A percentile compares a stretch with the other conserved stretches of the same genome.
These are phyloP conservation scores for Podargus strigoides DNA, from an alignment of 2,797 vertebrate genomes.

Conservation along the genomic window DNA sequence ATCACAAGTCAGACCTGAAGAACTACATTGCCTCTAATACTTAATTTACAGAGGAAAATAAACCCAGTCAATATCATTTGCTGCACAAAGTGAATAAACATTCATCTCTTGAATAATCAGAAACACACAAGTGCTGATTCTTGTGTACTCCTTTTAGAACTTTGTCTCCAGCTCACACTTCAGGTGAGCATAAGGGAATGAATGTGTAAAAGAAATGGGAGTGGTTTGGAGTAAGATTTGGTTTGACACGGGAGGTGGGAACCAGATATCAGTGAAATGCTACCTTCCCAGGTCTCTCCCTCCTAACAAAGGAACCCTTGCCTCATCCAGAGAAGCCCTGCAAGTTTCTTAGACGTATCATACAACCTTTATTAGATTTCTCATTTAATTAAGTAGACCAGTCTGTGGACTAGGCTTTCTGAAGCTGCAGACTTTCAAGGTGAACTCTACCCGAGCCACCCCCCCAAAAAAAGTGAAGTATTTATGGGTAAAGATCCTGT, in stretches of 20 bases:
- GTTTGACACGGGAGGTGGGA: background rate
- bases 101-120: background rate
- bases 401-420: background rate
- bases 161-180: background rate
- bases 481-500: background rate
- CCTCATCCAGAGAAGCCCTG: background rate
- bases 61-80: background rate
- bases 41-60: background rate
- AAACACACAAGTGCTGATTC: background rate
- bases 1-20: background rate
- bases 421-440: background rate
- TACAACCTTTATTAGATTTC: background rate
- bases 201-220: background rate
- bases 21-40: background rate
- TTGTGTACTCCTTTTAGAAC: background rate
- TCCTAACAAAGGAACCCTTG: background rate
- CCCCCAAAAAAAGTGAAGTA: background rate
- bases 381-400: background rate
- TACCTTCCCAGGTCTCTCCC: background rate
- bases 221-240: background rate
- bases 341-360: background rate
- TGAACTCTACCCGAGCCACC: accelerated
- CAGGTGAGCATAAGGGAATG: background rate
- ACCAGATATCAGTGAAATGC: background rate
- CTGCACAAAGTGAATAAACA: background rate